These are phyloP conservation scores for Hystrix cristata DNA, from an alignment of 2,113 vertebrate species.

Conservation along the genomic window DNA sequence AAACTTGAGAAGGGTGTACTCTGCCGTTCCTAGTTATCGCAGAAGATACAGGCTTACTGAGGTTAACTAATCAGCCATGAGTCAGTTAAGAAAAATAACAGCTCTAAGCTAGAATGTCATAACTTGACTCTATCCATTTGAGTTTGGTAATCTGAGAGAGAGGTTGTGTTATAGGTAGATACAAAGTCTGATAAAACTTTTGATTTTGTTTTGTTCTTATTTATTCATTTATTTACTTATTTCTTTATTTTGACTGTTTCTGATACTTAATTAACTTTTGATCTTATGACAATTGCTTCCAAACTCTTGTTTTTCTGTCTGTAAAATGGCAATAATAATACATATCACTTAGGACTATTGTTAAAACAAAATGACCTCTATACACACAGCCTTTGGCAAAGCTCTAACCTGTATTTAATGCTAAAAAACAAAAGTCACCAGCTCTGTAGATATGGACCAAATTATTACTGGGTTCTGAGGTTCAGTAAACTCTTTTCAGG, in stretches of 20 bases:
- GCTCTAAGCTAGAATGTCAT: not conserved
- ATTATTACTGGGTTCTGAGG: not conserved
- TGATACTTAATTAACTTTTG: not conserved
- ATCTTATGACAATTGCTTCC: conserved; percentile 6
- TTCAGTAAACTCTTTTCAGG: not conserved
- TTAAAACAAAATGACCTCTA: not conserved
- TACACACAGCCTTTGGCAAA: not conserved
- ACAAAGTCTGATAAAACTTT: not conserved
- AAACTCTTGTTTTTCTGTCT: not conserved
- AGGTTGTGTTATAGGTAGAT: not conserved
- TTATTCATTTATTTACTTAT: not conserved
- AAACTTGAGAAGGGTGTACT: too few species aligned
- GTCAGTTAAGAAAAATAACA: not conserved
- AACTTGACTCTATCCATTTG: fast-evolving
- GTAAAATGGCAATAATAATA: not conserved
- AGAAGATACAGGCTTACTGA: not conserved
- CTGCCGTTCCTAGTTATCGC: not conserved
- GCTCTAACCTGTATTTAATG: not conserved
- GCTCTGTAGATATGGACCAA: not conserved
- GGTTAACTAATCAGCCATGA: not conserved
- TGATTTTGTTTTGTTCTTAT: not conserved
- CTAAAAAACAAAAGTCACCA: not conserved
- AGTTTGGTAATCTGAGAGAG: not conserved
- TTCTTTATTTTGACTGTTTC: not conserved
- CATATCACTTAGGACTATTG: not conserved